Percentiles rank a stretch among this genome's conserved stretches.
Conservation (phyloP, 2,888 invertebrate genomes). For the Halocaridina rubra region DNA sequence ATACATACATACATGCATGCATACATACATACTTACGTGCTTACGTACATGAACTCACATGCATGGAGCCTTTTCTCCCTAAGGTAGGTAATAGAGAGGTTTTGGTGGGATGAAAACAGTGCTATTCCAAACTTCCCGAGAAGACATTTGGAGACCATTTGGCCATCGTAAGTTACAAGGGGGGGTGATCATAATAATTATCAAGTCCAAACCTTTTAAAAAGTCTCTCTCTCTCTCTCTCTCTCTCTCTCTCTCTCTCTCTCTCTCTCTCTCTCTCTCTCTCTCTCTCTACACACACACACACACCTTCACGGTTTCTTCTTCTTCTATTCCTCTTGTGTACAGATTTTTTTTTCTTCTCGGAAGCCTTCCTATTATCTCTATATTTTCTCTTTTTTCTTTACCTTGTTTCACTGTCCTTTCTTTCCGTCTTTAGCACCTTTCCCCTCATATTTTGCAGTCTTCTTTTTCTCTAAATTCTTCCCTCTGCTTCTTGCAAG, state of each 20-base stretch:
- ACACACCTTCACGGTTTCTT: neutral
- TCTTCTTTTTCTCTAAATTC: too few species aligned
- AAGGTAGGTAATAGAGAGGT: neutral
- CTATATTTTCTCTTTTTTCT: too few species aligned
- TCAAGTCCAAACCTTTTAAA: neutral
- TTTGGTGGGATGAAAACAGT: slow-evolving; percentile 15
- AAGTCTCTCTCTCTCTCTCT: neutral
- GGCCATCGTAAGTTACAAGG: slow-evolving; percentile 26
- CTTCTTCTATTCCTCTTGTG: neutral
- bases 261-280: neutral
- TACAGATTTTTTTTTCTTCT: too few species aligned
- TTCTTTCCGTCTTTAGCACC: too few species aligned
- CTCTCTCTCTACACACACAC: neutral
- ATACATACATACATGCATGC: too few species aligned
- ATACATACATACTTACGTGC: too few species aligned
- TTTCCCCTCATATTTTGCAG: too few species aligned
- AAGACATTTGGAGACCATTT: slow-evolving; percentile 20
- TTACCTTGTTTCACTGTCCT: too few species aligned
- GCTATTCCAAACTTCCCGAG: slow-evolving; percentile 37
- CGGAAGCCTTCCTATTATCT: too few species aligned
- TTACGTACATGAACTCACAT: too few species aligned
- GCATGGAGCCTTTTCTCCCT: too few species aligned
- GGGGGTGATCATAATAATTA: slow-evolving; percentile 24
- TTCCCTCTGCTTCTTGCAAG: too few species aligned
- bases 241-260: neutral